These are phyloP conservation scores for Lasioglossum villosulum DNA, from an alignment of 2,888 invertebrate genomes.

Conservation along the genomic window DNA sequence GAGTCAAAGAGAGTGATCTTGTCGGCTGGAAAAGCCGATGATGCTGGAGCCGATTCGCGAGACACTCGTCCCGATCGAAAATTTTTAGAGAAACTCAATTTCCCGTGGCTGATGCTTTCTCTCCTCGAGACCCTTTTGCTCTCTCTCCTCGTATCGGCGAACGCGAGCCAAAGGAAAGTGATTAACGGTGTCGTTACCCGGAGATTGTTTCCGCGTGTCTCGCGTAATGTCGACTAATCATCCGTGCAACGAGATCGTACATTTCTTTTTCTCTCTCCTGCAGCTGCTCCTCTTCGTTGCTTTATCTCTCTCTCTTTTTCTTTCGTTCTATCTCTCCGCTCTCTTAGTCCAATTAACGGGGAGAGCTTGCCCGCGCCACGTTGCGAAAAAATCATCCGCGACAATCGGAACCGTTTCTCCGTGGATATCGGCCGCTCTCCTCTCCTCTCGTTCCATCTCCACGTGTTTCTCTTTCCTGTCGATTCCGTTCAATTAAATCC, in stretches of 20 bases:
- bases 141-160: conserved; percentile 6
- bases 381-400: conserved; percentile 50
- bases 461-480: conserved; percentile 44
- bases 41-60: not conserved
- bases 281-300: not conserved
- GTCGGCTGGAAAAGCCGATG: conserved; percentile 14
- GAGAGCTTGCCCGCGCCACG: conserved; percentile 3
- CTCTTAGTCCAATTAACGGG: conserved; percentile 58
- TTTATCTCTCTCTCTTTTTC: not conserved
- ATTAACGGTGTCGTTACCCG: conserved; percentile 55
- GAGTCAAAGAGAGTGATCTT: conserved; percentile 9
- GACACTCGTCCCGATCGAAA: conserved; percentile 17
- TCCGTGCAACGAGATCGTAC: conserved; percentile 61
- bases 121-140: conserved; percentile 17
- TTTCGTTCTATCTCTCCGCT: conserved; percentile 1
- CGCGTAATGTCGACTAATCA: conserved; percentile 62
- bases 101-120: conserved; percentile 14
- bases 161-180: conserved; percentile 45
- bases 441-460: conserved; percentile 16
- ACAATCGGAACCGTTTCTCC: conserved; percentile 45
- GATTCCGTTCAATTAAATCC: conserved; percentile 72
- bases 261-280: conserved; percentile 14
- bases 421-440: conserved; percentile 3
- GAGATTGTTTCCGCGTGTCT: conserved; percentile 34
- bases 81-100: conserved; percentile 31